Conservation (phyloP, 2,888 invertebrate species). For the Scelioninae gen. 1 region DNA sequence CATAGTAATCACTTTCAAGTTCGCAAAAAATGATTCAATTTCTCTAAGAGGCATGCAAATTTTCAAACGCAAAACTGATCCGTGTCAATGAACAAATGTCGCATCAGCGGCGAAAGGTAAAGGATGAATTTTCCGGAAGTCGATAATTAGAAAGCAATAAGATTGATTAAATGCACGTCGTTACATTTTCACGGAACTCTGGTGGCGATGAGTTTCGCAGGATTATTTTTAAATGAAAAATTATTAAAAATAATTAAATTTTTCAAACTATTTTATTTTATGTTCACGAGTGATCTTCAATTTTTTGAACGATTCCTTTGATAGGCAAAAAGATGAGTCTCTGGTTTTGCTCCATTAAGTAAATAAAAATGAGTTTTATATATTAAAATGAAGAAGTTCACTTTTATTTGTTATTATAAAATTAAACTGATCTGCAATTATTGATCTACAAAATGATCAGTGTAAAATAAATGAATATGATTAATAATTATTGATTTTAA, state of each 20-base stretch:
- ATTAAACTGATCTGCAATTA: too few relatives aligned
- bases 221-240: neutral
- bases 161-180: conserved; percentile 71
- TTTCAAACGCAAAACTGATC: conserved; percentile 25
- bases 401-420: too few relatives aligned
- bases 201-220: conserved; percentile 3
- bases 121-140: conserved; percentile 51
- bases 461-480: too few relatives aligned
- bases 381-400: too few relatives aligned
- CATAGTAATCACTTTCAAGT: too few relatives aligned
- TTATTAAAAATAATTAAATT: conserved; percentile 2
- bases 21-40: conserved; percentile 15
- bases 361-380: too few relatives aligned
- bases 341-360: too few relatives aligned
- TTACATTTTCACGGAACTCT: conserved; percentile 31
- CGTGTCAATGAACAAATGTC: conserved; percentile 35
- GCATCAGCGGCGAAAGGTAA: conserved; percentile 34
- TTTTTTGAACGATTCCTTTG: too few relatives aligned
- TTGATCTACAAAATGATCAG: too few relatives aligned
- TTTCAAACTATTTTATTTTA: neutral
- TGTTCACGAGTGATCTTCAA: too few relatives aligned
- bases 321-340: too few relatives aligned
- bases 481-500: too few relatives aligned
- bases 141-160: conserved; percentile 72
- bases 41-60: conserved; percentile 20